Base-by-base conservation (phyloP, 2,888 invertebrate species). In the Pheosia gnoma region DNA sequence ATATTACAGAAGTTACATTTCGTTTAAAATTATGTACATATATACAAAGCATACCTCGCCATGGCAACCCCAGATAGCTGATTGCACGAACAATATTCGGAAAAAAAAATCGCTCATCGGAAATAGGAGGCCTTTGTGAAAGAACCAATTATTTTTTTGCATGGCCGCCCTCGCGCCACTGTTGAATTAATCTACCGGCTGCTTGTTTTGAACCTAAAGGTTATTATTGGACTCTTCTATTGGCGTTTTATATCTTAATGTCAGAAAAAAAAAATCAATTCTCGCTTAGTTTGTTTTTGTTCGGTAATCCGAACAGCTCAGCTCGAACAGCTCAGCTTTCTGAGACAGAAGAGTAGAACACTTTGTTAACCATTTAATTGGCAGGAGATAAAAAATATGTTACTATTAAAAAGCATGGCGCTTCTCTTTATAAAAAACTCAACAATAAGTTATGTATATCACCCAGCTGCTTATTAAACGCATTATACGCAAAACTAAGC, bases 61-160 rank as follows among this genome's bases (percentile, higher is more conserved):
- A 43, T 10, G 10, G 9, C 8, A 3, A 43, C 43, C 43, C 8
- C 43, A 43, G 43, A 43, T 8, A 43, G 43, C 9, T 10, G 7
- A 43, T 43, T 43, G 43, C 8, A 49, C 13, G 49, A n/a, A n/a
- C 11, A 49, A 51, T 51, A 51, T 51, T 47, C 47, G 4, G 4
- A 5, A 47, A 47, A n/a, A n/a, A 25, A 51, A 51, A 25, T 74
- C 54, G 72, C 74, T 81, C 79, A 84, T 85, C 84, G 82, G 81
- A 84, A 86, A 85, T 85, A 87, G 80, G 13, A 84, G 80, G 77
- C 80, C 82, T 86, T 89, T 89, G 86, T 86, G 77, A 70, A 77
- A 63, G 84, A 85, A 84, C 85, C 90, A 91, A 91, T 91, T 91
- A 90, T 90, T 89, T 90, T 91, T 90, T 85, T 89, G 87, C 87